These are phyloP conservation scores for Zygogramma bicolorata DNA, from an alignment of 2,888 invertebrate genomes.

Conservation along the genomic window DNA sequence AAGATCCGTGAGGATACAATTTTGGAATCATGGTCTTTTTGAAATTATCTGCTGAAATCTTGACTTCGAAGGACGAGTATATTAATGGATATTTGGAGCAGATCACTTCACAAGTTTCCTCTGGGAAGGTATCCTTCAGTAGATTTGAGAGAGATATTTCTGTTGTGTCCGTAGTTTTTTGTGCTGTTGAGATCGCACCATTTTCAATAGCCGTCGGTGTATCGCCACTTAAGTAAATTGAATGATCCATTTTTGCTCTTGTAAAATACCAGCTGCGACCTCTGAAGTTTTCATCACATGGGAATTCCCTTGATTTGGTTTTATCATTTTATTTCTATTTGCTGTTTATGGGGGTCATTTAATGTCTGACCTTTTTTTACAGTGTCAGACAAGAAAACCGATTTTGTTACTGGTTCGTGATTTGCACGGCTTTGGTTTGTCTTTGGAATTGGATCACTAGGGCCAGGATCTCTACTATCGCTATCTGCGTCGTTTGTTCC, in stretches of 20 bases:
- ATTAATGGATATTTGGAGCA: not conserved
- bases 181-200: not conserved
- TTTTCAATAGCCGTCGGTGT: not conserved
- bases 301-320: not conserved
- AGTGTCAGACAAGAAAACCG: not conserved
- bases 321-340: not conserved
- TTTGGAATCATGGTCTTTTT: slow-evolving; percentile 12
- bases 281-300: not conserved
- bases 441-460: not conserved
- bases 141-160: slow-evolving; percentile 5
- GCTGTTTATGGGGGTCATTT: not conserved
- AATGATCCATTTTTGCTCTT: not conserved
- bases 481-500: not conserved
- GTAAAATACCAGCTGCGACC: not conserved
- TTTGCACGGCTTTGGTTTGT: not conserved
- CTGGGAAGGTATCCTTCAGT: not conserved
- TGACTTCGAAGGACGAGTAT: slow-evolving; percentile 4
- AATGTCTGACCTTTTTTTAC: not conserved
- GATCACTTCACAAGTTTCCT: not conserved
- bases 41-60: slow-evolving; percentile 9
- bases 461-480: not conserved
- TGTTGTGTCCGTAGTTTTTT: not conserved
- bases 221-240: not conserved
- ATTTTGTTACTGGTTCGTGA: not conserved
- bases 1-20: slow-evolving; percentile 14